These are phyloP conservation scores for Pseudomyrmex cubaensis DNA, from an alignment of 1,140 invertebrate genomes.

Conservation along the genomic window DNA sequence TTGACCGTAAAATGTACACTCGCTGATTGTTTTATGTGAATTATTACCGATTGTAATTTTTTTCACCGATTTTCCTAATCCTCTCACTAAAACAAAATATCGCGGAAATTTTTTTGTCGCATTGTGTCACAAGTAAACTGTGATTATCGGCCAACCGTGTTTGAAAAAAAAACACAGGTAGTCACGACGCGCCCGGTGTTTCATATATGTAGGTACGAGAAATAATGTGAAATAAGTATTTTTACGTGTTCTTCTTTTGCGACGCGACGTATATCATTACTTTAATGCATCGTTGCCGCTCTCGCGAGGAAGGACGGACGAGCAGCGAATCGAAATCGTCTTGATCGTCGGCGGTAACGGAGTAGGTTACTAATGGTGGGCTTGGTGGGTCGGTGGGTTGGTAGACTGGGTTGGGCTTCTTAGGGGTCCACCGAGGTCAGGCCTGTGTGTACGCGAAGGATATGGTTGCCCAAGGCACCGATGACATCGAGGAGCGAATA, in stretches of 20 bases:
- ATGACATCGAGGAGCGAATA: slow-evolving; percentile 84
- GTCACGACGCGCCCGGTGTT: slow-evolving; percentile 15
- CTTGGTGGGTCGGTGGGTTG: slow-evolving; percentile 79
- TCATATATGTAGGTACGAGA: background rate
- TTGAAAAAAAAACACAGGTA: slow-evolving; percentile 41
- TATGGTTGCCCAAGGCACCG: slow-evolving; percentile 82
- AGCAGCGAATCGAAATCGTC: slow-evolving; percentile 74
- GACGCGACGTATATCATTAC: slow-evolving; percentile 70
- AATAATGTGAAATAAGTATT: slow-evolving; percentile 69
- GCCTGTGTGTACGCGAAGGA: slow-evolving; percentile 74
- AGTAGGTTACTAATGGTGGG: slow-evolving; percentile 79
- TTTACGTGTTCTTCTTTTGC: slow-evolving; percentile 63
- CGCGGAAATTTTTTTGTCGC: background rate
- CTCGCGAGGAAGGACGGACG: slow-evolving; percentile 69
- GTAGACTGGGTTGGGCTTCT: slow-evolving; percentile 81
- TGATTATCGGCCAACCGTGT: background rate
- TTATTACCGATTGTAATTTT: background rate
- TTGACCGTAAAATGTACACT: slow-evolving; percentile 6
- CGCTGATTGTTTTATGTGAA: background rate
- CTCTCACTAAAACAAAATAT: background rate
- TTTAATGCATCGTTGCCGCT: slow-evolving; percentile 73
- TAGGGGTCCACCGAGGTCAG: slow-evolving; percentile 83
- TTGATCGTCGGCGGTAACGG: slow-evolving; percentile 73
- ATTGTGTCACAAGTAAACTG: background rate
- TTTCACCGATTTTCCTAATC: background rate